Evolutionary conservation across 35 echinoderm and acorn worm genomes (phyloP).

Genomic region (Chiridota heheva): DNA sequence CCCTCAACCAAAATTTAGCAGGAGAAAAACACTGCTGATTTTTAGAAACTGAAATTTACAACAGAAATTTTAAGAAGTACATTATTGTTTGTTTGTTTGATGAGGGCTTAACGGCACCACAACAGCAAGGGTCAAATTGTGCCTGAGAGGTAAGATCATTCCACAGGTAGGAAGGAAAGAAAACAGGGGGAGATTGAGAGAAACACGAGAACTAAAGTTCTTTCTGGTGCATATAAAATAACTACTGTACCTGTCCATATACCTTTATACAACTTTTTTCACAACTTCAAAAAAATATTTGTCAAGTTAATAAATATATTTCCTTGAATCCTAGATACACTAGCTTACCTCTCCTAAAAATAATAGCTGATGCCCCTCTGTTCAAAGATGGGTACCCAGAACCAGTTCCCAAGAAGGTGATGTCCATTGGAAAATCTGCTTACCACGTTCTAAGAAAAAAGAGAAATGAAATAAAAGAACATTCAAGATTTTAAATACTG

Average conservation of each 20-base stretch:
- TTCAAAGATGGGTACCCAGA: conserved; percentile 43
- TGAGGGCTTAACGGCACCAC: no score
- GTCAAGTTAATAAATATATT: background rate
- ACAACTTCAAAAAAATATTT: background rate
- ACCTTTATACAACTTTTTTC: background rate
- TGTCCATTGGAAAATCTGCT: no score
- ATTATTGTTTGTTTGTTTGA: no score
- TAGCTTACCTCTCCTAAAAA: conserved; percentile 48
- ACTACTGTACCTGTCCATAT: background rate
- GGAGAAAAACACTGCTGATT: background rate
- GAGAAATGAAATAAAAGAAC: no score
- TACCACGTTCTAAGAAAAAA: no score
- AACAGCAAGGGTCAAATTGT: no score
- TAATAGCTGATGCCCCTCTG: conserved; percentile 53
- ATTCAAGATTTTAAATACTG: no score
- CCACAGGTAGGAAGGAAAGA: no score
- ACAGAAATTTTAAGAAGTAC: no score
- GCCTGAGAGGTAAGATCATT: no score
- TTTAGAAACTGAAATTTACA: no score
- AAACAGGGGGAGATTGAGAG: no score
- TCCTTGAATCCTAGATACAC: background rate
- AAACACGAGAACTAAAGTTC: background rate
- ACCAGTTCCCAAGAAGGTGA: conserved; percentile 61
- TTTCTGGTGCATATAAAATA: background rate
- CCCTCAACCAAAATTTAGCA: conserved; percentile 4